Percentiles rank a stretch among this genome's conserved stretches.
Conservation (phyloP, 1,140 invertebrate species). For the Penaeus chinensis region DNA sequence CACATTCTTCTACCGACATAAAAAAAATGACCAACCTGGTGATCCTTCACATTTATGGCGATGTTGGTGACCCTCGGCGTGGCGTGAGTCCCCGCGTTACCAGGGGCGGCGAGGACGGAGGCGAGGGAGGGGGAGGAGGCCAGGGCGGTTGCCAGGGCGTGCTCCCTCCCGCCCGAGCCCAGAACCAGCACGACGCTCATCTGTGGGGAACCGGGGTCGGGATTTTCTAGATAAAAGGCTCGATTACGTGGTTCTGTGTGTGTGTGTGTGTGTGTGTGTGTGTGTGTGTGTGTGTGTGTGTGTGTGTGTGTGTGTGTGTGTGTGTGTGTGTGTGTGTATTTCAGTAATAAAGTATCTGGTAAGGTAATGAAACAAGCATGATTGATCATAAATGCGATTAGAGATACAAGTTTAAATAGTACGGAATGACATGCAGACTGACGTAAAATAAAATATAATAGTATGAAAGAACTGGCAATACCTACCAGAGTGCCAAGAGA, state of each 20-base stretch:
- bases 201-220: not conserved
- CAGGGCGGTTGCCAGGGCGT: constrained; percentile 79
- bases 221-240: not conserved
- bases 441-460: too few species aligned
- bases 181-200: constrained; percentile 79
- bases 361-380: not conserved
- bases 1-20: not conserved
- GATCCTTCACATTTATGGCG: constrained; percentile 75
- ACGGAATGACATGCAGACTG: too few species aligned
- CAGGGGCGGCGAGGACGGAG: constrained; percentile 85
- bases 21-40: constrained; percentile 55
- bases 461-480: too few species aligned
- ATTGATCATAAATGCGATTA: not conserved
- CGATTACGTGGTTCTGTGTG: not conserved
- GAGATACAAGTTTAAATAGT: too few species aligned
- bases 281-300: constrained; percentile 1
- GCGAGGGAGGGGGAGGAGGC: constrained; percentile 71
- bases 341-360: too few species aligned
- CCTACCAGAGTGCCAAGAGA: too few species aligned
- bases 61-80: constrained; percentile 77
- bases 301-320: not conserved
- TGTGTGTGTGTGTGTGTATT: not conserved
- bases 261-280: constrained; percentile 9
- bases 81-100: constrained; percentile 86
- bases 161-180: constrained; percentile 94